Evolutionary conservation across 2,797 vertebrate species (phyloP), one percentile per base, ranked within the genome.

Genomic region (Anomalospiza imberbis): DNA sequence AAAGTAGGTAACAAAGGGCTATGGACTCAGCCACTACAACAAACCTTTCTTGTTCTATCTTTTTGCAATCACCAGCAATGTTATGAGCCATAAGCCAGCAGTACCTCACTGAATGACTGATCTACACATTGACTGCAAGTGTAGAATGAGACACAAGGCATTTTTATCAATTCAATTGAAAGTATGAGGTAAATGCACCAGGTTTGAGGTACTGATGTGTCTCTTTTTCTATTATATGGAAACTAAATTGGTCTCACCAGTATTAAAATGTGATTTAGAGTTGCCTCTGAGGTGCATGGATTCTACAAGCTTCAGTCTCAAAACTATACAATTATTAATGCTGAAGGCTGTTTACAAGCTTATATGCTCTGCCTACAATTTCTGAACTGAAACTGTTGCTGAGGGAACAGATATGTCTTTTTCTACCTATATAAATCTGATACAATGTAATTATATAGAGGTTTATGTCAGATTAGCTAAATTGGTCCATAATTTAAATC

Each of bases 1-100:
- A 93, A 88, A 83, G 78, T n/a, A 74, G 28, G 74, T 96, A 91
- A 93, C 85, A 95, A 95, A 91, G 66, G 79, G 42, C 51, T 91
- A 20, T 7, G 14, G 73, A 65, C 40, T 66, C 85, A 85, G 60
- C 57, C 85, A 29, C 36, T 51, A 42, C 26, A 58, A 89, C 51
- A 74, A 85, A 54, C 55, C 73, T 88, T 71, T 93, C 45, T 87
- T 91, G 34, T 55, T 85, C 89, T 89, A 5, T 62, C 38, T 60
- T 88, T 57, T 45, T 71, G 55, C 29, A 36, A 24, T 79, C 78
- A 13, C 24, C n/a, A 63, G 53, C 50, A 55, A 16, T 44, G 25
- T 40, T 48, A n/a, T 3, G 44, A 90, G 51, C 71, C 50, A 50
- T 10, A 62, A 73, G 18, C 25, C 67, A 81, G 38, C 0, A 36